phyloP scores from a whole-genome alignment of 2,888 invertebrate species.

The Tanytarsus gracilentus region DNA sequence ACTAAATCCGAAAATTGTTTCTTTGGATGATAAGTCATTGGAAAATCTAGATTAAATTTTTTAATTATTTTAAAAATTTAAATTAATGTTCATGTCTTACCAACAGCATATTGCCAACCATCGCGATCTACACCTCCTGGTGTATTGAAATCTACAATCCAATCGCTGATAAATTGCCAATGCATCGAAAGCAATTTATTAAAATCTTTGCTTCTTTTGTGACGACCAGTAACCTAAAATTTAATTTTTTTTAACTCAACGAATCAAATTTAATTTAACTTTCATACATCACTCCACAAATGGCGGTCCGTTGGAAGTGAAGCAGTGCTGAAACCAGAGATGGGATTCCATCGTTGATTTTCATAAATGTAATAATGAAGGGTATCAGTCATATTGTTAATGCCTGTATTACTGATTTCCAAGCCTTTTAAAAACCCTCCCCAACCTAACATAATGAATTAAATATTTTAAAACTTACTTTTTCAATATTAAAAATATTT shows the following conservation, averaged over 20 bases:
- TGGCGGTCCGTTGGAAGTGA: constrained; percentile 78
- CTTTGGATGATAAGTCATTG: constrained; percentile 73
- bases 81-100: neutral
- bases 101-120: constrained; percentile 89
- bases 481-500: neutral
- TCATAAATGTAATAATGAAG: constrained; percentile 85
- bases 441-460: constrained; percentile 55
- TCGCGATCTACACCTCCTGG: constrained; percentile 83
- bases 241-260: no score
- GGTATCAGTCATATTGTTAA: constrained; percentile 71
- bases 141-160: constrained; percentile 85
- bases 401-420: constrained; percentile 50
- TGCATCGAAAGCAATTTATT: constrained; percentile 75
- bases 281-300: constrained; percentile 91
- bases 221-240: constrained; percentile 70
- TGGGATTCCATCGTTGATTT: constrained; percentile 90
- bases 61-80: neutral
- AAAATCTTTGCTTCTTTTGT: constrained; percentile 75
- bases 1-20: constrained; percentile 86
- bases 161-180: constrained; percentile 91
- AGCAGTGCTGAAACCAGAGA: constrained; percentile 78
- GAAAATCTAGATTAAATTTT: constrained; percentile 58
- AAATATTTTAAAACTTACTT: neutral
- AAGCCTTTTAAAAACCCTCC: constrained; percentile 70
- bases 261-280: no score